A percentile compares a stretch with the other conserved stretches of the same genome.
Conservation (phyloP, 1,140 invertebrate genomes). For the Trichonephila clavata region DNA sequence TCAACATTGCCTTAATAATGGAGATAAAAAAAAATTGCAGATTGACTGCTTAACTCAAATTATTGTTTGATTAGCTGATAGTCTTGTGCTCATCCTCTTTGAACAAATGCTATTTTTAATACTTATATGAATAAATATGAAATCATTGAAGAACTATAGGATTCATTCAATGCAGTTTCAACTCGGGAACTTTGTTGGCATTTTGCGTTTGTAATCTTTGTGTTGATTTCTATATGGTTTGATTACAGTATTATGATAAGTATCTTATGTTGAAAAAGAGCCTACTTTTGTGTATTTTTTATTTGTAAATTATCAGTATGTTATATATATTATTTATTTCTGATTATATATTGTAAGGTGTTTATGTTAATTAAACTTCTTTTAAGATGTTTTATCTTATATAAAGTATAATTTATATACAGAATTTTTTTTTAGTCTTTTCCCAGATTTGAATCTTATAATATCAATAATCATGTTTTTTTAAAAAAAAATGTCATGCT, state of each 20-base stretch:
- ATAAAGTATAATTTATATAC: constrained; percentile 17
- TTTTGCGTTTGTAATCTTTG: constrained; percentile 5
- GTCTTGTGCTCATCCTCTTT: background rate
- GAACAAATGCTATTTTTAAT: constrained; percentile 36
- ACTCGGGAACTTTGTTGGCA: background rate
- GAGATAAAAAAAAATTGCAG: background rate
- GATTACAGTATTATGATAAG: constrained; percentile 18
- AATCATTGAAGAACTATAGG: background rate
- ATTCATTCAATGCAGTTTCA: background rate
- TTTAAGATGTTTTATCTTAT: constrained; percentile 19
- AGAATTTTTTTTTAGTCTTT: background rate
- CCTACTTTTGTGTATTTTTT: background rate
- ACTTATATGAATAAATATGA: background rate
- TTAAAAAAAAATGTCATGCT: background rate
- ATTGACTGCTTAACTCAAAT: background rate
- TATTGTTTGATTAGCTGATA: background rate
- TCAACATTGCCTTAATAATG: too few species aligned
- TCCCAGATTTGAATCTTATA: background rate
- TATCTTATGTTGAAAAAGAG: constrained; percentile 6
- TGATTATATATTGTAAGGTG: background rate
- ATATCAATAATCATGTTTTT: background rate
- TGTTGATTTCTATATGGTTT: constrained; percentile 13
- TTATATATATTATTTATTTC: constrained; percentile 20
- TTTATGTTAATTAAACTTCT: background rate
- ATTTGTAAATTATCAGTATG: background rate